phyloP scores from a whole-genome alignment of 2,797 vertebrate species.

The Gambelia wislizenii region DNA sequence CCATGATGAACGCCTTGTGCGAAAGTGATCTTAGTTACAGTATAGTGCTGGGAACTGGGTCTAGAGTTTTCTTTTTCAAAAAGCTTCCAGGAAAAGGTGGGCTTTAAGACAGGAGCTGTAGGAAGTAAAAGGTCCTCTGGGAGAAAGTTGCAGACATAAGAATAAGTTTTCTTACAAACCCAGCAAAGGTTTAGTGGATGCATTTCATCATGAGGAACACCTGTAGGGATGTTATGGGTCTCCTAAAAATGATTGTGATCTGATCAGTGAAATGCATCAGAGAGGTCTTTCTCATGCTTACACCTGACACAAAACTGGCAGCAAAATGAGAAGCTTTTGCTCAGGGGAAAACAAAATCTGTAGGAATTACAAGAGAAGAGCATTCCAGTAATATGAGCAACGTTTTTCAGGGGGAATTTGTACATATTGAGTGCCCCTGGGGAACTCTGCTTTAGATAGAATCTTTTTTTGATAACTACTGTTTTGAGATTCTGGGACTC shows the following conservation, averaged over 20 bases:
- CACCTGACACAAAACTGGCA: background rate
- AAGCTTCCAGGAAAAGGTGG: background rate
- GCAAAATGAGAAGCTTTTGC: background rate
- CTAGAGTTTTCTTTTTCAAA: background rate
- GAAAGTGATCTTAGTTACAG: background rate
- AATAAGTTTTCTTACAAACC: background rate
- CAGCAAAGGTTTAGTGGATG: background rate
- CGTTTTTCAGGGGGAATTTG: background rate
- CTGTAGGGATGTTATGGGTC: background rate
- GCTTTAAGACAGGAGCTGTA: background rate
- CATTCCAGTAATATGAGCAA: background rate
- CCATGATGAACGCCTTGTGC: no score
- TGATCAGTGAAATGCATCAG: background rate
- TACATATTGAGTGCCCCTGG: background rate
- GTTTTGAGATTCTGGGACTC: no score
- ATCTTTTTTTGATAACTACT: no score
- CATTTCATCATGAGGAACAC: background rate
- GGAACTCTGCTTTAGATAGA: background rate
- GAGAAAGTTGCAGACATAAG: background rate
- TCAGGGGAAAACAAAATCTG: background rate
- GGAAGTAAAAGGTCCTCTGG: background rate
- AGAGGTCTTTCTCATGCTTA: background rate
- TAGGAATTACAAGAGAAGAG: background rate
- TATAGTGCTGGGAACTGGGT: background rate
- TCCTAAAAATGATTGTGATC: background rate